These are phyloP conservation scores for Scomber scombrus DNA, from an alignment of 2,113 vertebrate species.

Conservation along the genomic window DNA sequence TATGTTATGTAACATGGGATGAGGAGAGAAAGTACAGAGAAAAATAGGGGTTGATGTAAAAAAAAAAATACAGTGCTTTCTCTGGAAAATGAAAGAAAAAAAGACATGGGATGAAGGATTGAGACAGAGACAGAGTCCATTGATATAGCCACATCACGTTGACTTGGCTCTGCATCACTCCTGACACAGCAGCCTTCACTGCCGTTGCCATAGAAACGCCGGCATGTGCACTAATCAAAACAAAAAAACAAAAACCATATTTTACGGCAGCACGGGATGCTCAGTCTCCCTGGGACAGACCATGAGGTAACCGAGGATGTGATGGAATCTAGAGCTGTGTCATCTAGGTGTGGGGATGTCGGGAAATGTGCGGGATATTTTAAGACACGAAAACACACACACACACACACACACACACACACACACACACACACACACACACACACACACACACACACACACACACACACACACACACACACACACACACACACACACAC, in stretches of 20 bases:
- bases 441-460: slow-evolving; percentile 28
- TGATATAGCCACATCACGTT: slow-evolving; percentile 51
- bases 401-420: slow-evolving; percentile 27
- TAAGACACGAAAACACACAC: slow-evolving; percentile 44
- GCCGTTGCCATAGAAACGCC: slow-evolving; percentile 59
- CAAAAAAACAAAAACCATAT: slow-evolving; percentile 65
- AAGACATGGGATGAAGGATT: not conserved
- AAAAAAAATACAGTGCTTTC: not conserved
- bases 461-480: slow-evolving; percentile 7
- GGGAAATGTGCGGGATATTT: slow-evolving; percentile 72
- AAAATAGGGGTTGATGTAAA: not conserved
- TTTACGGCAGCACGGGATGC: slow-evolving; percentile 60
- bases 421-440: too few species aligned
- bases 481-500: slow-evolving; percentile 25
- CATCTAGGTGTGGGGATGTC: slow-evolving; percentile 75
- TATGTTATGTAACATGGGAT: not conserved
- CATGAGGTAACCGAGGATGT: slow-evolving; percentile 69
- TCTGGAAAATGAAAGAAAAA: slow-evolving; percentile 28
- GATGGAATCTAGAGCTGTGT: slow-evolving; percentile 77
- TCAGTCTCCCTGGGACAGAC: slow-evolving; percentile 56
- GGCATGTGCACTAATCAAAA: slow-evolving; percentile 64
- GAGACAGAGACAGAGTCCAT: not conserved
- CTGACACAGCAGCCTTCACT: slow-evolving; percentile 54
- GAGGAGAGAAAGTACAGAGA: not conserved
- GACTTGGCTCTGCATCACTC: slow-evolving; percentile 51